Base-by-base conservation (phyloP, 1,140 invertebrate species). In the Nephotettix cincticeps region DNA sequence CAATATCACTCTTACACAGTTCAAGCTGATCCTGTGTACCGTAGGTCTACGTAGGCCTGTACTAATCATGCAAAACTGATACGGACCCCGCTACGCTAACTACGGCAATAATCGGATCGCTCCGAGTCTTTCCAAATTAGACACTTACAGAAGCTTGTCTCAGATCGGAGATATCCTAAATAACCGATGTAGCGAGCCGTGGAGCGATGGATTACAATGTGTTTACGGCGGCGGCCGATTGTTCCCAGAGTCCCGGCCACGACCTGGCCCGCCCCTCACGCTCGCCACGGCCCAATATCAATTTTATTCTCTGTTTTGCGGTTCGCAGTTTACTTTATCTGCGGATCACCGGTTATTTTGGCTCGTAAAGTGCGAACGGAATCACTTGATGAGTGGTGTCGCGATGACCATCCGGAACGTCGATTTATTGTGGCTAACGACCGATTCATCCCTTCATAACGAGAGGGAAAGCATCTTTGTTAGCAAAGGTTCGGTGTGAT, bases 101-200 rank as follows among this genome's bases (percentile, higher is more conserved):
- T 67, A 45, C 40, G 27, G 64, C 40, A 67, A 67, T 67, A 43
- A 67, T 28, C 64, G 14, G 63, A 65, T 36, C 32, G 40, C 32
- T 17, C 32, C 64, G 36, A 67, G 64, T 27, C 64, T 40, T 40
- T 43, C 40, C 32, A 67, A 67, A 67, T 67, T 67, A 67, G 64
- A 67, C 36, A 43, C 64, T 67, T 40, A 67, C 64, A 45, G 64
- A 67, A 67, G 64, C 64, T 67, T 45, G 64, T 67, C 32, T 43
- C 64, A 67, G 64, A 67, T 67, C 25, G 32, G 32, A 67, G 64
- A 67, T 67, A 67, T 67, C 32, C 40, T 67, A 67, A 67, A 67
- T 67, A 67, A 67, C 64, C 32, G 40, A 43, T 67, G 21, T 43
- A 43, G 40, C 56, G 21, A 61, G 56, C 56, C 56, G 19, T 4